Conservation (phyloP, 2,888 invertebrate species). For the Criorhina ranunculi region DNA sequence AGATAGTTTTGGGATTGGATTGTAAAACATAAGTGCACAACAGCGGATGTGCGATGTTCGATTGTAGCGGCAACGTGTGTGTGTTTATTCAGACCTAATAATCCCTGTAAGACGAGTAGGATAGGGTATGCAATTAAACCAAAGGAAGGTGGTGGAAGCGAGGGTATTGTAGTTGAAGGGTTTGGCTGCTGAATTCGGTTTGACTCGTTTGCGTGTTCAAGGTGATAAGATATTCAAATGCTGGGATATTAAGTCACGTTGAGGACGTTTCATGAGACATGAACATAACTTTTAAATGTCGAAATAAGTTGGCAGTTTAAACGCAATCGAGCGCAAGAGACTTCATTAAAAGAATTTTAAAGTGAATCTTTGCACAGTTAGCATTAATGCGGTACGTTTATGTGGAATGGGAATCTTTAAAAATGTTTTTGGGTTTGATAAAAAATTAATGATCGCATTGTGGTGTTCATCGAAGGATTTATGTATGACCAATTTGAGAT, state of each 20-base stretch:
- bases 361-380: background rate
- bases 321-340: constrained; percentile 43
- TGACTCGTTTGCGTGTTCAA: constrained; percentile 62
- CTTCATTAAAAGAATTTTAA: constrained; percentile 7
- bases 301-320: constrained; percentile 32
- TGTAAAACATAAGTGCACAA: constrained; percentile 76
- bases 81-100: constrained; percentile 37
- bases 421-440: background rate
- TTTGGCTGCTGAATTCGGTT: constrained; percentile 25
- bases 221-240: constrained; percentile 68
- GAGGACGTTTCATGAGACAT: constrained; percentile 38
- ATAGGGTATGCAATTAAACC: constrained; percentile 62
- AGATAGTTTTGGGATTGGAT: constrained; percentile 73
- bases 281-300: constrained; percentile 15
- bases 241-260: constrained; percentile 55
- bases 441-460: background rate
- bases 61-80: constrained; percentile 36
- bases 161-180: constrained; percentile 16
- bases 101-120: constrained; percentile 21
- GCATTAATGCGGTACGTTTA: background rate
- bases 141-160: constrained; percentile 1
- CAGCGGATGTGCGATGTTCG: constrained; percentile 71
- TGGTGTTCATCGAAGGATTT: too few relatives aligned
- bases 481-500: too few relatives aligned
- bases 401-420: background rate